Base-by-base conservation (phyloP, 1,140 invertebrate species). In the Euschistus heros region DNA sequence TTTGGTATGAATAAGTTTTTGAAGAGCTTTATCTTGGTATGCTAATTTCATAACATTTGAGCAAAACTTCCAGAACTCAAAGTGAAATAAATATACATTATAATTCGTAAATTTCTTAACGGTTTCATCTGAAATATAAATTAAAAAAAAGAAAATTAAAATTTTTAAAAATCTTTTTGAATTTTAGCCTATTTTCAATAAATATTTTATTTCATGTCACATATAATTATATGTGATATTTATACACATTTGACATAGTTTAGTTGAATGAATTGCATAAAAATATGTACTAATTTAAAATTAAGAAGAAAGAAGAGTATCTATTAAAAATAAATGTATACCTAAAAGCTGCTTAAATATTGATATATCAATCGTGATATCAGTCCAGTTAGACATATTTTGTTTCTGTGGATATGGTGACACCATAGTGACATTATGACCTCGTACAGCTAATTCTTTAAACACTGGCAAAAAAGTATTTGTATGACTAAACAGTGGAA, bases 391-490 rank as follows among this genome's bases (percentile, higher is more conserved):
- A 5, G 26, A 6, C 6, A 42, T 17, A 10, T 4, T 18, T 15
- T n/a, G 15, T 42, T 20, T 37, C 18, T 61, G 59, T 14, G 59
- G 59, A 24, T 42, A 64, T 33, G 63, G 63, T 18, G 46, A 42
- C 10, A 64, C 27, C 46, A 64, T 54, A 6, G 65, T 66, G 15
- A 66, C 15, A 30, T 66, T 62, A 57, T 66, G 65, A 4, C 65
- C 65, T 44, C 61, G n/a, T 8, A 17, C 18, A 8, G 61, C 65
- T 24, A 66, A 30, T 20, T 62, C 65, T n/a, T 62, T 50, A 18
- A 66, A 42, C 2, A 63, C 14, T 5, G 61, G 60, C 18, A 62
- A 54, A 46, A 63, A 66, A 3, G 65, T 54, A 22, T 37, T n/a
- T 2, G 47, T 63, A 24, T 66, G 65, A 27, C 65, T 66, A 24